Percentiles rank a stretch among this genome's conserved stretches.
Evolutionary conservation across 2,797 vertebrate species (phyloP).

Genomic region (Nothura maculosa): DNA sequence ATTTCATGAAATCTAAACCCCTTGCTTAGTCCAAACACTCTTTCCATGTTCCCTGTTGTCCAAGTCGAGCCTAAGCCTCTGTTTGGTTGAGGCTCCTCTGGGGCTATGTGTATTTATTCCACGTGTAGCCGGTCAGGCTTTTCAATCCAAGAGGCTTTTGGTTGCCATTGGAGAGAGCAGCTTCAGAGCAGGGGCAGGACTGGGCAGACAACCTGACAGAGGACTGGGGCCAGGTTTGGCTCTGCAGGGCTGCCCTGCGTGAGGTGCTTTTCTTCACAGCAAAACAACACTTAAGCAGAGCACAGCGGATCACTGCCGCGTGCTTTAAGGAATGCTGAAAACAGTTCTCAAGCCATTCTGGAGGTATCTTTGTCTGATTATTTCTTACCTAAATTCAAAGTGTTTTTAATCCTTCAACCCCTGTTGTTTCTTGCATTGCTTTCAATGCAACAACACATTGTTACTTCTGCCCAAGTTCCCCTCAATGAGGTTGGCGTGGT

Average conservation of each 20-base stretch:
- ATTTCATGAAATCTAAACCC: neutral
- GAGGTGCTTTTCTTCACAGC: constrained; percentile 53
- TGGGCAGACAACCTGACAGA: constrained; percentile 29
- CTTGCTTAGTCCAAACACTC: neutral
- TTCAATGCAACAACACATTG: constrained; percentile 42
- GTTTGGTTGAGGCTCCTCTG: neutral
- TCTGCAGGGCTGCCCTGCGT: constrained; percentile 40
- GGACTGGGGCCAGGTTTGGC: neutral
- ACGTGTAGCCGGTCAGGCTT: constrained; percentile 24
- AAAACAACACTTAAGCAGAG: constrained; percentile 50
- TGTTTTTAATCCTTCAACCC: constrained; percentile 64
- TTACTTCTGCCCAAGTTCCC: constrained; percentile 75
- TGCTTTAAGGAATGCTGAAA: constrained; percentile 48
- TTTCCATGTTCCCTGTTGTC: neutral
- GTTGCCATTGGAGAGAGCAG: constrained; percentile 21
- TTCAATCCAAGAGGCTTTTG: constrained; percentile 56
- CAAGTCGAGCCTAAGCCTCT: neutral
- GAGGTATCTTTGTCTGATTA: constrained; percentile 55
- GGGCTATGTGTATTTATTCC: constrained; percentile 11
- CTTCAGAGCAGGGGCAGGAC: constrained; percentile 63
- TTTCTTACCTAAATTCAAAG: constrained; percentile 49
- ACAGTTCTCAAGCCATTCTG: constrained; percentile 39
- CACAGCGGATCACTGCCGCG: constrained; percentile 18
- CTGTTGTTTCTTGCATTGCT: constrained; percentile 63
- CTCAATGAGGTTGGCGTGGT: constrained; percentile 55